Evolutionary conservation across 2,888 invertebrate species (phyloP).

Genomic region (Noctuana brunneofusca): DNA sequence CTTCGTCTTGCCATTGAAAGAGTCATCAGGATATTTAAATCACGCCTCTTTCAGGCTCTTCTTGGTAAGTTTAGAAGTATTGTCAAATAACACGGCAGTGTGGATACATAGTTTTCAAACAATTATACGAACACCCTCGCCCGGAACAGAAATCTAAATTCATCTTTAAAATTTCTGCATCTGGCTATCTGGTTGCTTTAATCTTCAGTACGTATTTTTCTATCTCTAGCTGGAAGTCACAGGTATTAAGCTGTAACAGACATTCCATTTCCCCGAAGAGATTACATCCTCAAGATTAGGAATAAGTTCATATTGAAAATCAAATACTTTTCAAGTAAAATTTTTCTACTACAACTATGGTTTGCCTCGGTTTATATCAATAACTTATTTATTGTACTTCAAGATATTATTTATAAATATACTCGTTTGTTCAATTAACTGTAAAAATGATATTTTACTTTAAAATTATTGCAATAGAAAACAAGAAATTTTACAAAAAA

Average conservation of each 20-base stretch:
- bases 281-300: constrained; percentile 12
- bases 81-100: neutral
- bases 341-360: too few relatives aligned
- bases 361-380: too few relatives aligned
- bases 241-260: neutral
- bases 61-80: constrained; percentile 86
- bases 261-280: constrained; percentile 17
- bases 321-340: neutral
- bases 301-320: neutral
- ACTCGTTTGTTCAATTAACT: too few relatives aligned
- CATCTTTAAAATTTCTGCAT: too few relatives aligned
- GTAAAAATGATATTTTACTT: too few relatives aligned
- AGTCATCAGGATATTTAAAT: constrained; percentile 99
- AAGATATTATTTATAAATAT: too few relatives aligned
- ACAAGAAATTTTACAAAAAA: too few relatives aligned
- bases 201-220: neutral
- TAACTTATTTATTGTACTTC: too few relatives aligned
- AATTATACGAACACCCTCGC: too few relatives aligned
- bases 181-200: neutral
- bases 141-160: too few relatives aligned
- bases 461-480: too few relatives aligned
- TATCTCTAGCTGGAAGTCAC: constrained; percentile 2
- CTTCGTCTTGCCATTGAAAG: constrained; percentile 97
- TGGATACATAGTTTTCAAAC: too few relatives aligned
- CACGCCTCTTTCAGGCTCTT: constrained; percentile 97